Conservation (phyloP, 2,113 vertebrate species). For the Gobio gobio region DNA sequence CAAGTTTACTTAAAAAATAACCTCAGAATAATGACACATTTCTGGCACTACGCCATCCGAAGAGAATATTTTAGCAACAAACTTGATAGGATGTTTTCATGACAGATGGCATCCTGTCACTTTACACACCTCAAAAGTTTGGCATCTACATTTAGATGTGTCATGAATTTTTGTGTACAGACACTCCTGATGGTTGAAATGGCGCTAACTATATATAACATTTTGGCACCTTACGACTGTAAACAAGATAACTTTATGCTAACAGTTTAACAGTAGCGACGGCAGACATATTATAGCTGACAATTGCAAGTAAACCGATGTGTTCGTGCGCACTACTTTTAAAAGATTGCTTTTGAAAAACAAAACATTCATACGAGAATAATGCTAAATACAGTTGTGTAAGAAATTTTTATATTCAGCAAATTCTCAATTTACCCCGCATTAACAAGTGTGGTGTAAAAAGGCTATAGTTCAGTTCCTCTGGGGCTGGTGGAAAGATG, state of each 20-base stretch:
- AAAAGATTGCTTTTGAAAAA: not conserved
- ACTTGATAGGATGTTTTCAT: not conserved
- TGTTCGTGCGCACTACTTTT: not conserved
- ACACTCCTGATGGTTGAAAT: not conserved
- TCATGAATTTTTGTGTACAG: not conserved
- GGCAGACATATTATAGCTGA: not conserved
- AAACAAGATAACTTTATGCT: not conserved
- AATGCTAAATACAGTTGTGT: constrained; percentile 28
- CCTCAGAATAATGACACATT: not conserved
- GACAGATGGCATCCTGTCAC: not conserved
- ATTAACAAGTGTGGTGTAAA: constrained; percentile 21
- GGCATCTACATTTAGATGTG: not conserved
- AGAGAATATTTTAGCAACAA: not conserved
- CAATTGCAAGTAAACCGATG: not conserved
- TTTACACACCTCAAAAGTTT: not conserved
- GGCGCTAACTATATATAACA: not conserved
- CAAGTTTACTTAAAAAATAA: not conserved
- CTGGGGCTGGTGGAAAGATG: constrained; percentile 1
- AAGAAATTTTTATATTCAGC: constrained; percentile 4
- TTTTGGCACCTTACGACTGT: not conserved
- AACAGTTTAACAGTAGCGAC: not conserved
- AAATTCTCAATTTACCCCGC: not conserved
- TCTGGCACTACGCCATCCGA: not conserved
- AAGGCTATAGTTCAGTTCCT: constrained; percentile 8
- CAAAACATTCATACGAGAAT: not conserved